A percentile compares a stretch with the other conserved stretches of the same genome.
phyloP scores from a whole-genome alignment of 2,113 vertebrate genomes.

The Gracilinanus agilis region DNA sequence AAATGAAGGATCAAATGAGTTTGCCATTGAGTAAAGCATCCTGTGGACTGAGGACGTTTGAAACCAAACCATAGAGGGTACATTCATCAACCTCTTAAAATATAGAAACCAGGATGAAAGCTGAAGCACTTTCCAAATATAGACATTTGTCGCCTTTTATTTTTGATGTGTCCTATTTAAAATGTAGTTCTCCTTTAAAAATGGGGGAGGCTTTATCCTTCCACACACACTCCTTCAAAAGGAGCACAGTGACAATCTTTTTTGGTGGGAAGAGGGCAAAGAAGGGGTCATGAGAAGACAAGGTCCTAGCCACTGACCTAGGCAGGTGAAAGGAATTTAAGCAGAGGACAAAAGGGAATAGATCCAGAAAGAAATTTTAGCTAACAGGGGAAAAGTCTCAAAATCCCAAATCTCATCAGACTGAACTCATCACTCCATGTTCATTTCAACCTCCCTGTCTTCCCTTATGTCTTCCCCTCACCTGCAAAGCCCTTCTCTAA shows the following conservation, averaged over 20 bases:
- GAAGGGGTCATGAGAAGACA: slow-evolving; percentile 55
- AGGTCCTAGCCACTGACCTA: slow-evolving; percentile 77
- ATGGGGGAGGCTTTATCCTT: slow-evolving; percentile 85
- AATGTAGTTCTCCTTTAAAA: slow-evolving; percentile 80
- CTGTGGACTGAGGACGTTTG: slow-evolving; percentile 83
- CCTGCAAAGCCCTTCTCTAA: neutral
- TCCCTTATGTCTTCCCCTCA: neutral
- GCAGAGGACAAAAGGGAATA: slow-evolving; percentile 73
- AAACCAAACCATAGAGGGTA: slow-evolving; percentile 86
- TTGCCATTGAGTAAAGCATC: slow-evolving; percentile 83
- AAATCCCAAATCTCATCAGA: neutral
- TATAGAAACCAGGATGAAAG: slow-evolving; percentile 89
- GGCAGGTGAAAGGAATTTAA: slow-evolving; percentile 70
- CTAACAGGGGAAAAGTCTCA: neutral
- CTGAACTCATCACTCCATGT: neutral
- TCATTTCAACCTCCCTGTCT: neutral
- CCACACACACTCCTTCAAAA: slow-evolving; percentile 83
- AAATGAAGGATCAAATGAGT: slow-evolving; percentile 86
- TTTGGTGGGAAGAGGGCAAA: slow-evolving; percentile 34
- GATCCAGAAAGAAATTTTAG: slow-evolving; percentile 14
- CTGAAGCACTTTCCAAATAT: slow-evolving; percentile 87
- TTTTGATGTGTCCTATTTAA: slow-evolving; percentile 88
- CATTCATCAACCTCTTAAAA: slow-evolving; percentile 89
- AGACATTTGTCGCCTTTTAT: slow-evolving; percentile 90
- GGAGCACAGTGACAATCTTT: slow-evolving; percentile 74